Percentiles rank a stretch among this genome's conserved stretches.
These are phyloP conservation scores for Neofelis nebulosa DNA, from an alignment of 2,113 vertebrate species.

Conservation along the genomic window DNA sequence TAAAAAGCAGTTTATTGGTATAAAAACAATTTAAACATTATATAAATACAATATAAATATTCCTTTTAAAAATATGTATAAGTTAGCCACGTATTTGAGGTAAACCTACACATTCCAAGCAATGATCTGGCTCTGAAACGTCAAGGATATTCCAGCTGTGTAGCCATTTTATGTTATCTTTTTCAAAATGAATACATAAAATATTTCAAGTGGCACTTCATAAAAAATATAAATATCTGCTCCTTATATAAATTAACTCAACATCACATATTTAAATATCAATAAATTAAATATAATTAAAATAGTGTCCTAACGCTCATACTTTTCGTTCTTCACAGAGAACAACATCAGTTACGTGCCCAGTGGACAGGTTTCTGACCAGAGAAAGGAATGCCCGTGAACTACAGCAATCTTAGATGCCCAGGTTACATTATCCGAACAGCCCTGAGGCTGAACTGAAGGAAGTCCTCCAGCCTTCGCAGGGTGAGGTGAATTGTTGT, in stretches of 20 bases:
- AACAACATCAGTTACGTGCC: slow-evolving; percentile 83
- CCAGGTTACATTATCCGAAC: slow-evolving; percentile 72
- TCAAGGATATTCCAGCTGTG: not conserved
- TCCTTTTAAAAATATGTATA: slow-evolving; percentile 71
- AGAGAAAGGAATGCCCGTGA: slow-evolving; percentile 75
- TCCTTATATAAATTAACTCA: slow-evolving; percentile 84
- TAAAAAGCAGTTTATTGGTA: slow-evolving; percentile 61
- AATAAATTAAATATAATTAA: slow-evolving; percentile 81
- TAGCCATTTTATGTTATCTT: slow-evolving; percentile 38
- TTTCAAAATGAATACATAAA: slow-evolving; percentile 77
- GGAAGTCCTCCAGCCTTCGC: slow-evolving; percentile 83
- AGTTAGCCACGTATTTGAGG: slow-evolving; percentile 76
- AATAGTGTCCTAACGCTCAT: slow-evolving; percentile 78
- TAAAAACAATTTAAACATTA: slow-evolving; percentile 60
- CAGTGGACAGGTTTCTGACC: slow-evolving; percentile 76
- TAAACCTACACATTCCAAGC: slow-evolving; percentile 68
- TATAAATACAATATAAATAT: slow-evolving; percentile 69
- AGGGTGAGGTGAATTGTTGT: slow-evolving; percentile 86
- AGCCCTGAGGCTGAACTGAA: slow-evolving; percentile 83
- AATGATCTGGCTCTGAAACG: slow-evolving; percentile 58
- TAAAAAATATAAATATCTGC: slow-evolving; percentile 80
- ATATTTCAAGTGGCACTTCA: slow-evolving; percentile 68
- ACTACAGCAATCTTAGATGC: slow-evolving; percentile 72
- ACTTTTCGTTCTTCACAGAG: slow-evolving; percentile 85
- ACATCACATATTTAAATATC: slow-evolving; percentile 73